Evolutionary conservation across 2,113 vertebrate species (phyloP), one percentile per base, ranked within the genome.

Genomic region (Pterocles orientalis): DNA sequence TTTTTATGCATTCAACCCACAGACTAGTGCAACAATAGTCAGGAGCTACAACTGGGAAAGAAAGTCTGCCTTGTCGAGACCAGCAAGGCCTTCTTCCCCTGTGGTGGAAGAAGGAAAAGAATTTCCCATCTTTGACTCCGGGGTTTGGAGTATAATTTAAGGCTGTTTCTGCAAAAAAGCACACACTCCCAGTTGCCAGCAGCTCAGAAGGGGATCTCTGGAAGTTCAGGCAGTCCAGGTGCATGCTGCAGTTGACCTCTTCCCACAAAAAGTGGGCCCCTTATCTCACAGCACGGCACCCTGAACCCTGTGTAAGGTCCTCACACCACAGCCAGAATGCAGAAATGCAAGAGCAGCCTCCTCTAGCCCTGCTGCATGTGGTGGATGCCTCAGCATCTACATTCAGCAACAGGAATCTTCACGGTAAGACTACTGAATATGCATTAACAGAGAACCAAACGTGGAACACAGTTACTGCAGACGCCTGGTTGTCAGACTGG

Each of bases 401-500:
- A 0, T 24, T n/a, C 41, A 41, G 36, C 7, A 58, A 26, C 0
- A 0, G 24, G 26, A 66, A 73, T 58, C n/a, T 80, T 39, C 36
- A 51, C 8, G 45, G 17, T 77, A 73, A 70, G 21, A 26, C 36
- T 65, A 28, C 1, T 61, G 47, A 57, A 57, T 48, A 65, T 19
- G 34, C 39, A 45, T 48, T 53, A 84, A 83, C 0, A 2, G 66
- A 80, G 77, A 58, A 9, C 36, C n/a, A 45, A 9, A 10, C 10
- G 41, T 41, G 41, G 51, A 26, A 26, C 51, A 65, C 61, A 14
- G 34, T 45, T 70, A 33, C 31, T 24, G 34, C 43, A 33, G 21
- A n/a, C 0, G 0, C 58, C 39, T 3, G 0, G 24, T 57, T 72
- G 47, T 16, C 61, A 64, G 48, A 28, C 20, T 0, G 0, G 3